A percentile compares a stretch with the other conserved stretches of the same genome.
phyloP scores from a whole-genome alignment of 2,797 vertebrate genomes.

The Amphiprion clarkii region DNA sequence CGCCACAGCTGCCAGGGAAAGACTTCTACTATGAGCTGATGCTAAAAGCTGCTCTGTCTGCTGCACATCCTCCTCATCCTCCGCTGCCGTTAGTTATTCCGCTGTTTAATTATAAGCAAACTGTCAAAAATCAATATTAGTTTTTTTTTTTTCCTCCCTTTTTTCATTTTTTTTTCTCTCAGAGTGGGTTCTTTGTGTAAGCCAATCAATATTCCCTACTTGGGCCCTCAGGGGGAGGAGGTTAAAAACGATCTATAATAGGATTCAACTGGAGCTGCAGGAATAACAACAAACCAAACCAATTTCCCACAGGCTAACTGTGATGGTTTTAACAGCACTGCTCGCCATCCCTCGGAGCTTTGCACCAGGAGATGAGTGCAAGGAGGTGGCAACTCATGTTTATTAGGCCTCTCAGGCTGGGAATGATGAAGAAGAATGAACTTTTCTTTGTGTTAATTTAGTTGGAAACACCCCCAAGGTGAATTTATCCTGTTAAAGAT shows the following conservation, averaged over 20 bases:
- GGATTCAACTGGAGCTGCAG: conserved; percentile 65
- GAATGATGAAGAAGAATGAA: neutral
- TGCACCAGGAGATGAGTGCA: conserved; percentile 5
- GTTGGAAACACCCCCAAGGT: neutral
- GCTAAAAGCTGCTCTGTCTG: neutral
- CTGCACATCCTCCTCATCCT: conserved; percentile 38
- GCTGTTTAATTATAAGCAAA: conserved; percentile 68
- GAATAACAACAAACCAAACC: conserved; percentile 65
- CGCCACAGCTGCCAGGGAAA: conserved; percentile 29
- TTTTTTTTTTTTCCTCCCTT: conserved; percentile 17
- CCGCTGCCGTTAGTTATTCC: conserved; percentile 38
- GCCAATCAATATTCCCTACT: conserved; percentile 67
- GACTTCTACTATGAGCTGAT: neutral
- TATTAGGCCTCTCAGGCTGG: conserved; percentile 6
- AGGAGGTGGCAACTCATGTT: neutral
- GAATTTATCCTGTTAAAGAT: neutral
- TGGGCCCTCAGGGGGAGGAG: conserved; percentile 51
- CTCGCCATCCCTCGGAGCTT: conserved; percentile 29
- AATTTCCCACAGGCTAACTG: conserved; percentile 58
- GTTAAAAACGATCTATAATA: conserved; percentile 69
- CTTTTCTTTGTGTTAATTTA: neutral
- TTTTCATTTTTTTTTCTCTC: conserved; percentile 53
- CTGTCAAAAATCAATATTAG: conserved; percentile 72
- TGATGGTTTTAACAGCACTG: conserved; percentile 18
- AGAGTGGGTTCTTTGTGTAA: conserved; percentile 62